These are phyloP conservation scores for Tanaodytes sp. DNA, from an alignment of 2,888 invertebrate genomes.

Conservation along the genomic window DNA sequence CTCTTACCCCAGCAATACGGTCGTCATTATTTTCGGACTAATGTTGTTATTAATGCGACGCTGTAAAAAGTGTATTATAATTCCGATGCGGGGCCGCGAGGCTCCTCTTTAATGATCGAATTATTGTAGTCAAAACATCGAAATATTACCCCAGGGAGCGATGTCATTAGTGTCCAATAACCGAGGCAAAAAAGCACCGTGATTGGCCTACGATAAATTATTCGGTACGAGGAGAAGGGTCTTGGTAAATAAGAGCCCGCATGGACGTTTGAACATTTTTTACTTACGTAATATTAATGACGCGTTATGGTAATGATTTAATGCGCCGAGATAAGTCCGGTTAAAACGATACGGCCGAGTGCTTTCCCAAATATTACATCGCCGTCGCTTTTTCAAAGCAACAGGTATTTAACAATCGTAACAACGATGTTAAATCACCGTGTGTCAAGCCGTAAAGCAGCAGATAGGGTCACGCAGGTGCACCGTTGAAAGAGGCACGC, in stretches of 20 bases:
- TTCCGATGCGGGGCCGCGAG: too few species aligned
- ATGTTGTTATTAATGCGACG: too few species aligned
- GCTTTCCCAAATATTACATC: conserved; percentile 42
- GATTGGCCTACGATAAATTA: conserved; percentile 33
- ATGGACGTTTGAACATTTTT: not conserved
- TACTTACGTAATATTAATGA: conserved; percentile 40
- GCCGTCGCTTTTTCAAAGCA: conserved; percentile 43
- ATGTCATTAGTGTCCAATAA: conserved; percentile 37
- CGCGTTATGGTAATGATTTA: conserved; percentile 40
- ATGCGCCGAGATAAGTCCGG: conserved; percentile 26
- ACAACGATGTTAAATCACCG: conserved; percentile 53
- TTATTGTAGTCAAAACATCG: conserved; percentile 24
- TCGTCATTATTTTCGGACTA: too few species aligned
- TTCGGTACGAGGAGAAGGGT: too few species aligned
- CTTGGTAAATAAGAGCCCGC: too few species aligned
- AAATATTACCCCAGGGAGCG: conserved; percentile 29
- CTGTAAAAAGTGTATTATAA: too few species aligned
- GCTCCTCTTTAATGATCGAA: conserved; percentile 35
- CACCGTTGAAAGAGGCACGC: conserved; percentile 55
- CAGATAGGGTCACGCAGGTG: conserved; percentile 55
- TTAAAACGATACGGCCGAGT: conserved; percentile 15
- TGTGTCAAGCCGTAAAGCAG: conserved; percentile 31
- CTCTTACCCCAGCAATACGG: too few species aligned
- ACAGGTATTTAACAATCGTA: conserved; percentile 53
- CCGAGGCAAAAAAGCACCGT: conserved; percentile 3